These are phyloP conservation scores for Delia radicum DNA, from an alignment of 1,140 invertebrate species.

Conservation along the genomic window DNA sequence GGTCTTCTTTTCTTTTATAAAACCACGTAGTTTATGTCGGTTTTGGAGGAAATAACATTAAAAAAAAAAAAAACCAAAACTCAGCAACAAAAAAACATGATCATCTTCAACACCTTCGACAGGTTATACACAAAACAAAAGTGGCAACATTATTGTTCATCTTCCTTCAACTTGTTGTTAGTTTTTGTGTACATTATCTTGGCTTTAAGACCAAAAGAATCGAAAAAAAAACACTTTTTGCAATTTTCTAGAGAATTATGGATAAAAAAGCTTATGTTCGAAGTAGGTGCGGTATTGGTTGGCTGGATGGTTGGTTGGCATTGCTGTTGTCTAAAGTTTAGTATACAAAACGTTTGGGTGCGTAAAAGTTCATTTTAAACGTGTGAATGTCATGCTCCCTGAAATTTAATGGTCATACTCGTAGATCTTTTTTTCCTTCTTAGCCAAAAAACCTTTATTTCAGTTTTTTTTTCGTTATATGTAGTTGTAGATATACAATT, in stretches of 20 bases:
- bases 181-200: not conserved
- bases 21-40: not conserved
- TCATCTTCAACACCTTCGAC: constrained; percentile 54
- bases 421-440: not conserved
- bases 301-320: not conserved
- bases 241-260: constrained; percentile 13
- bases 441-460: too few species aligned
- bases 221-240: not conserved
- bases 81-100: constrained; percentile 36
- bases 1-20: not conserved
- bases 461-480: not conserved
- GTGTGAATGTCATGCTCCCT: constrained; percentile 23
- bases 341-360: constrained; percentile 14
- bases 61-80: not conserved
- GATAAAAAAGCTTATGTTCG: not conserved
- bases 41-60: not conserved
- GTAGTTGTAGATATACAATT: not conserved
- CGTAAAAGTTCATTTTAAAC: constrained; percentile 23
- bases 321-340: not conserved
- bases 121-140: constrained; percentile 53
- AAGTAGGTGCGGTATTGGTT: constrained; percentile 17
- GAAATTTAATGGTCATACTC: constrained; percentile 22
- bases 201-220: not conserved
- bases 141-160: constrained; percentile 52
- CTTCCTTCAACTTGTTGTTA: not conserved